Base-by-base conservation (phyloP, 2,113 vertebrate species). In the Oreochromis spilurus region DNA sequence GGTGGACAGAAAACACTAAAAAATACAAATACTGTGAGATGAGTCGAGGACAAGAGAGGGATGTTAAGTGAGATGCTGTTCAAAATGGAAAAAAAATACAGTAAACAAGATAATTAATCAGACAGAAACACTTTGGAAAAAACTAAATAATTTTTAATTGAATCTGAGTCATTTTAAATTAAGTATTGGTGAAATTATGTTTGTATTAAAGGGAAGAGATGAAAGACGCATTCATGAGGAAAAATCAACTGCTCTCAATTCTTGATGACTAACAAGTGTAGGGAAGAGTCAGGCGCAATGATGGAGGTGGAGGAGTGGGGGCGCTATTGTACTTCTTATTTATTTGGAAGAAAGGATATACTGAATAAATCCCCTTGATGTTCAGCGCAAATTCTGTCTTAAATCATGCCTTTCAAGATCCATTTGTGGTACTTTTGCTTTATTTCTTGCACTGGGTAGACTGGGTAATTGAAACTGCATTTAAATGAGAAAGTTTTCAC, bases 291-390 rank as follows among this genome's bases (percentile, higher is more conserved):
- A 81, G 36, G 40, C 21, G 29, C 80, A 75, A 79, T 83, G 40
- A 54, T 78, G 24, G 65, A 50, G 67, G 31, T 81, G 84, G 67
- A 81, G 78, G 87, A 89, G 65, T 90, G 90, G 86, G 91, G 92
- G 92, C 70, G 85, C 90, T 88, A 48, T 88, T 91, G 87, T 72
- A 80, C 91, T 90, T 90, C 50, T 62, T 21, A 80, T 81, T 52
- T 12, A 14, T 4, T 38, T 67, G 38, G n/a, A 65, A 26, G 43
- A 12, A 83, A 55, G 19, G 31, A 2, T 13, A 2, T 82, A 50
- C 7, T 5, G 8, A 83, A 48, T 7, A 43, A 77, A 87, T 77
- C 43, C 36, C 29, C 34, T 70, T 55, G 43, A 87, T 84, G 55
- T 55, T 80, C 38, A 65, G 24, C 72, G 55, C 50, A 84, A 79